Base-by-base conservation (phyloP, 2,113 vertebrate species). In the Austrofundulus limnaeus region DNA sequence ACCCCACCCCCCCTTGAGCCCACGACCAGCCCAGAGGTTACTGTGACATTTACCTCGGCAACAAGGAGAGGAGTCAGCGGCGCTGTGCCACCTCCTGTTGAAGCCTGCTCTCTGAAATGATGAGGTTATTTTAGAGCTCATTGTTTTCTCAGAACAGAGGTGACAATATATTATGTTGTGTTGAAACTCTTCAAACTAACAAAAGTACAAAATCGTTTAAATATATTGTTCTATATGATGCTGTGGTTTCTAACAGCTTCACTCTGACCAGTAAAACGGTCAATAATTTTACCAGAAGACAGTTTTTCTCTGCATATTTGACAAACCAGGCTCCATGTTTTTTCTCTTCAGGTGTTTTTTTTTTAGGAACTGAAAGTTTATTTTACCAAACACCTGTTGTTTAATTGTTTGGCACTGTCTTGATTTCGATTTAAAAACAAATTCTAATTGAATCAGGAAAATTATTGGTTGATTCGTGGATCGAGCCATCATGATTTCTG, bases 1-100 rank as follows among this genome's bases (percentile, higher is more conserved):
- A 59, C 45, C 11, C n/a, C n/a, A n/a, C n/a, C n/a, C n/a, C n/a
- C n/a, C n/a, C n/a, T n/a, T n/a, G 39, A 74, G 69, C 52, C 69
- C 54, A 45, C 54, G 41, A 61, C 70, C 47, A 38, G 74, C 52
- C 64, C 66, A 66, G 53, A 48, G 55, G 69, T 74, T 71, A 37
- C 62, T 60, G 56, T 51, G 74, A 78, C 68, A 50, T 61, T 78
- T 66, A 64, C 74, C 53, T 48, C 28, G 49, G 73, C 64, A 75
- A 66, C 70, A 46, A 34, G 62, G 42, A 50, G 61, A 67, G 54
- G 54, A 31, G 56, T 48, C 37, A 57, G 37, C 38, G 68, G 6
- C 60, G 61, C 58, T 49, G 49, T 52, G 31, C 24, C 65, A n/a
- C 38, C 19, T 61, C 56, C 4, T 51, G 21, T 45, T 19, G 25